Base-by-base conservation (phyloP, 2,888 invertebrate genomes). In the Microdon myrmicae region DNA sequence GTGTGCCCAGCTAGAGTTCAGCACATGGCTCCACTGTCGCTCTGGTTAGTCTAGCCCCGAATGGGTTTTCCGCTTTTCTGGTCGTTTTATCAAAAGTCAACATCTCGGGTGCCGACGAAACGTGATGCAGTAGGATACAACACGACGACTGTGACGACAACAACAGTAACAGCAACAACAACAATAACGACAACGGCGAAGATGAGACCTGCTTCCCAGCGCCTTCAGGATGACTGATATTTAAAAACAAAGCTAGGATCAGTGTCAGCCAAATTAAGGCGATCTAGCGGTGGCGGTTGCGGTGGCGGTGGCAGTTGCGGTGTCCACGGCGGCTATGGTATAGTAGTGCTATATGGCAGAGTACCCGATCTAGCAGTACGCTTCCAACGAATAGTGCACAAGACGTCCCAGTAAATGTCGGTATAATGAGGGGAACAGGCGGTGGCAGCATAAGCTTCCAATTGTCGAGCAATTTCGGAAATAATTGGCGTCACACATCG, bases 71-170 rank as follows among this genome's bases (percentile, higher is more conserved):
- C 58, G 64, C 64, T 64, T 64, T 58, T 58, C 51, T 64, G 64
- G 64, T 51, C 58, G 39, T 58, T 49, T 64, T 64, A 64, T 64
- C 64, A 64, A 64, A 58, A 64, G 64, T 64, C 64, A 64, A 64
- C 51, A 64, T 64, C 64, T 64, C 64, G 64, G 64, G 45, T 68
- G 67, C 68, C 61, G 54, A 67, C 49, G 71, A 76, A 64, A 76
- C 75, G 75, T 75, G 76, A 75, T 73, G 76, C 75, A 74, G 75
- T 74, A 75, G 75, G 72, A 73, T 74, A 73, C 71, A 73, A 74
- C 71, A 68, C 51, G 58, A 61, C 34, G 67, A 45, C 58, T 51
- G 49, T 31, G 67, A 53, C 47, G 39, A 53, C 35, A 45, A 43
- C 32, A 19, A 31, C 31, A 32, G 43, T 49, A 58, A 68, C 55